These are phyloP conservation scores for Andricus grossulariae DNA, from an alignment of 1,140 invertebrate species.

Conservation along the genomic window DNA sequence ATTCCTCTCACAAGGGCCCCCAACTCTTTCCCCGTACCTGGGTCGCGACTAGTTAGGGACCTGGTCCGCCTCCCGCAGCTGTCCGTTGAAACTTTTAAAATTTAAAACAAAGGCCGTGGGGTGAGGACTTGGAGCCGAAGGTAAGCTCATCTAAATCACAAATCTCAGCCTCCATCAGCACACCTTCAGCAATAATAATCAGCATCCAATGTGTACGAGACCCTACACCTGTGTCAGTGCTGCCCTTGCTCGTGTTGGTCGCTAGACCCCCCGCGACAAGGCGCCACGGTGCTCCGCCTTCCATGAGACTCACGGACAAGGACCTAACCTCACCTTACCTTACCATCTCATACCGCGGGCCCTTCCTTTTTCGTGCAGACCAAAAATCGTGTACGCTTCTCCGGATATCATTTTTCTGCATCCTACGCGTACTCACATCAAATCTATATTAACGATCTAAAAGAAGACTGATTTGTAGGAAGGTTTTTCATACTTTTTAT, in stretches of 20 bases:
- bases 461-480: too few species aligned
- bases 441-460: not conserved
- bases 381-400: constrained; percentile 30
- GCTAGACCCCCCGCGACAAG: constrained; percentile 75
- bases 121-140: constrained; percentile 24
- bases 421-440: constrained; percentile 13
- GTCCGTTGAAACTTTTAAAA: constrained; percentile 56
- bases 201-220: constrained; percentile 32
- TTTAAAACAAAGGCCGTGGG: constrained; percentile 69
- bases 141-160: constrained; percentile 74
- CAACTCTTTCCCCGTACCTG: constrained; percentile 57
- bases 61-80: constrained; percentile 54
- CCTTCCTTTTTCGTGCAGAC: constrained; percentile 33
- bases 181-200: constrained; percentile 66
- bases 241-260: constrained; percentile 56
- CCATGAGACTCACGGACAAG: constrained; percentile 47
- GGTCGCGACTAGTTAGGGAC: constrained; percentile 55
- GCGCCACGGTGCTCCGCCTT: constrained; percentile 75
- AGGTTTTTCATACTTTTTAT: not conserved
- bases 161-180: constrained; percentile 70
- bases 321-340: constrained; percentile 46
- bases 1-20: constrained; percentile 32
- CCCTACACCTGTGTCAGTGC: constrained; percentile 50
- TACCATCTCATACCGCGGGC: constrained; percentile 33
- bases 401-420: constrained; percentile 38